Percentiles rank a stretch among this genome's conserved stretches.
Evolutionary conservation across 2,113 vertebrate genomes (phyloP).

Genomic region (Atlantisia rogersi): DNA sequence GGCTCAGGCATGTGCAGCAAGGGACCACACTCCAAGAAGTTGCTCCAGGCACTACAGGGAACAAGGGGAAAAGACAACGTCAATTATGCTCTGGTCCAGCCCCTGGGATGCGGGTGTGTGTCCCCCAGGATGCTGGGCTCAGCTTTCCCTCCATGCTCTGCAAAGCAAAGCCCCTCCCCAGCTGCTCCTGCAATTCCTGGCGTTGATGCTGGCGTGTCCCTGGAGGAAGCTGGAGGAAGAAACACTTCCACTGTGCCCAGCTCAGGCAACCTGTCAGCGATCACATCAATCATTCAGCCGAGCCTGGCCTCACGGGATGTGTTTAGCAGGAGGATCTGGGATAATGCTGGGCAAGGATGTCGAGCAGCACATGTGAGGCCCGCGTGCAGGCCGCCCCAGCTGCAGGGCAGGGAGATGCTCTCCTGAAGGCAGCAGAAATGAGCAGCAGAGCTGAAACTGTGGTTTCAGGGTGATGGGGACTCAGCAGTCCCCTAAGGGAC

Average conservation of each 20-base stretch:
- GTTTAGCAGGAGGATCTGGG: not conserved
- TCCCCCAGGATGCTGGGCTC: not conserved
- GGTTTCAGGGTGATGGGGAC: not conserved
- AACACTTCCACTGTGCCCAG: not conserved
- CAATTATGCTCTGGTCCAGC: not conserved
- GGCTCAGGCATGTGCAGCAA: not conserved
- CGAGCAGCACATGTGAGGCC: not conserved
- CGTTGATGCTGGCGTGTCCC: not conserved
- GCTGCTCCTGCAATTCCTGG: not conserved
- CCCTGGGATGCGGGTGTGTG: rapidly evolving
- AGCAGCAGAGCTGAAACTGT: not conserved
- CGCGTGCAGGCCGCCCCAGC: rapidly evolving
- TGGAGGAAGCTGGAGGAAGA: not conserved
- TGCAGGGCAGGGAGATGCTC: not conserved
- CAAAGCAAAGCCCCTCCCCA: not conserved
- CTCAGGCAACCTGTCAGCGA: not conserved
- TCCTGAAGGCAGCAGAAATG: not conserved
- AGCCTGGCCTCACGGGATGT: not conserved
- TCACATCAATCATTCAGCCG: not conserved
- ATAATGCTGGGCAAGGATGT: not conserved
- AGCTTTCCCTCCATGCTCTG: not conserved
- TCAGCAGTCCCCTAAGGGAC: not conserved
- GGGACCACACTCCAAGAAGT: not conserved
- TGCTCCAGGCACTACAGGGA: not conserved
- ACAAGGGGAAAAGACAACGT: not conserved